phyloP scores from a whole-genome alignment of 2,888 invertebrate genomes.

The Perizoma flavofasciatum region DNA sequence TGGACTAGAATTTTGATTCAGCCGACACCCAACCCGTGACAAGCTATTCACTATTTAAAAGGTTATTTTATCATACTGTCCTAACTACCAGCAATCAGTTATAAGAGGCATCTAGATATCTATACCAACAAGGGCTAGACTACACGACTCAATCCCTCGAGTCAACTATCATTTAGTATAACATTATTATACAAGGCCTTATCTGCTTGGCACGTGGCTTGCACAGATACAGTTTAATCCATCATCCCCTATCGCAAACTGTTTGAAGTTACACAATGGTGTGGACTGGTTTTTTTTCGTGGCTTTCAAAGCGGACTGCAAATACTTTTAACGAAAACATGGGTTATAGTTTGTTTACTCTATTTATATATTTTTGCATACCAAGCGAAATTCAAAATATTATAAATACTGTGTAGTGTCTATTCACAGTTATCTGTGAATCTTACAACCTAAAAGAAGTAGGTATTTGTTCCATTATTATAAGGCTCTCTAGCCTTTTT shows the following conservation, averaged over 20 bases:
- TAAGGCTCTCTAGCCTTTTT: background rate
- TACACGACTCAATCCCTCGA: slow-evolving; percentile 52
- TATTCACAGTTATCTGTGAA: no score
- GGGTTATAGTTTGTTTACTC: slow-evolving; percentile 2
- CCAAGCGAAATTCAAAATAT: background rate
- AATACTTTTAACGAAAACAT: slow-evolving; percentile 33
- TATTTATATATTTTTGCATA: background rate
- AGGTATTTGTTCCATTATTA: background rate
- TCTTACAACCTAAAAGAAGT: background rate
- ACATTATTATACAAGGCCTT: slow-evolving; percentile 47
- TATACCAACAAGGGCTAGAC: slow-evolving; percentile 33
- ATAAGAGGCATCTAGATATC: slow-evolving; percentile 8
- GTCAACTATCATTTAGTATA: slow-evolving; percentile 54
- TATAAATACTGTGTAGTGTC: no score
- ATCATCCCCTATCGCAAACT: slow-evolving; percentile 65
- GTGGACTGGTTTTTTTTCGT: slow-evolving; percentile 43
- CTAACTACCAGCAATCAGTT: slow-evolving; percentile 4
- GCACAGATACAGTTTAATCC: slow-evolving; percentile 70
- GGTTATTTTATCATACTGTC: slow-evolving; percentile 1
- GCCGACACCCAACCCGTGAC: no score
- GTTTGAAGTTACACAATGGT: slow-evolving; percentile 70
- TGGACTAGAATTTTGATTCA: no score
- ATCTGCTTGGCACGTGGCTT: slow-evolving; percentile 69
- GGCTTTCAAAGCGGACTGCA: slow-evolving; percentile 26
- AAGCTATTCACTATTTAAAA: no score